Base-by-base conservation (phyloP, 2,888 invertebrate species). In the Eupithecia pulchellata region DNA sequence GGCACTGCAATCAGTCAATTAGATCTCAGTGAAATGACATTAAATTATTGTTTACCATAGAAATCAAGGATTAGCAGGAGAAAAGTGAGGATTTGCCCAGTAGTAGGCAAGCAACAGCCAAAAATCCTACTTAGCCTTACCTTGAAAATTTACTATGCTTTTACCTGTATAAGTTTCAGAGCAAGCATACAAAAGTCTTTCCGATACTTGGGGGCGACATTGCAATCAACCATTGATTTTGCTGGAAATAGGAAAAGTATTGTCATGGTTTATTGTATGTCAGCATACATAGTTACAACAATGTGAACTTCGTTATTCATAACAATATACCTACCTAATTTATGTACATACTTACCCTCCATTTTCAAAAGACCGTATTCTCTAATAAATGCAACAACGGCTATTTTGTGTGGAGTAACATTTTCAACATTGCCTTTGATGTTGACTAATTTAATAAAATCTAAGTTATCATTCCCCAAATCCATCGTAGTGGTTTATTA, bases 151-250 rank as follows among this genome's bases (percentile, higher is more conserved):
- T 6, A 8, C 63, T 62, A 65, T 29, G 9, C 17, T 27, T 58
- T 79, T 91, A 96, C 96, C 95, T 97, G 97, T 77, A 98, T 96
- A 32, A 98, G 90, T 88, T 97, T 97, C 20, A 98, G 91, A 36
- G 97, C 95, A 8, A 97, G 94, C 88, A 97, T 96, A 89, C 97
- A 97, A 87, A 98, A 97, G 84, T 97, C 96, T 79, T 97, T 96
- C 69, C 97, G 95, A 75, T 96, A 95, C 83, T 95, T 95, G 25
- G 96, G 95, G 67, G 95, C 93, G 78, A 95, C 89, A 29, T 89
- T 88, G 76, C 89, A 91, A 74, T 93, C 95, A 75, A 95, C 92
- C 89, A 92, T 90, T 77, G 86, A 92, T 81, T 94, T 95, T 64
- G 93, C 96, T 96, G 84, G 2, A 60, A 30, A 9, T n/a, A 32